Base-by-base conservation (phyloP, 2,888 invertebrate species). In the Acleris holmiana region DNA sequence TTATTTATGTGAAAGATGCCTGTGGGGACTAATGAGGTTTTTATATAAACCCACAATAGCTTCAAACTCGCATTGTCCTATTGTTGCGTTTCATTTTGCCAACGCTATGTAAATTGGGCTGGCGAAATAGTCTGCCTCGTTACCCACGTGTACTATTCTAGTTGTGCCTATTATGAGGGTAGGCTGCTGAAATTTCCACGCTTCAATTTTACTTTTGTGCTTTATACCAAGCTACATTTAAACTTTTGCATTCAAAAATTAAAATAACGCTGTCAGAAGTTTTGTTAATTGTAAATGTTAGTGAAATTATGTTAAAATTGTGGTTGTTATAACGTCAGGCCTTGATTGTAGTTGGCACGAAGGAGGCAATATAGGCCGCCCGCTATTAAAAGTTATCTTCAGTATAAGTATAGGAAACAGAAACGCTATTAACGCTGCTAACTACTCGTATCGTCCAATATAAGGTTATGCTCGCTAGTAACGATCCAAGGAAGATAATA, bases 1-100 rank as follows among this genome's bases (percentile, higher is more conserved):
- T 83, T 86, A 85, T 88, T 87, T 85, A 86, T 80, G 84, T 81
- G 77, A 75, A 83, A 82, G 83, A 89, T 85, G 81, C 82, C 84
- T 35, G 83, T 82, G 76, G 81, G 77, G 79, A 80, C 86, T 89
- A 89, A 91, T 90, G 90, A 89, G 89, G 88, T 80, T 88, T 89
- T 88, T 88, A 89, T 89, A 59, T 59, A 41, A 58, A 63, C 47
- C 51, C 79, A 88, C 88, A 90, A 90, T 88, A 76, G 86, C 84
- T 86, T 86, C 84, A 85, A 84, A 84, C 77, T 86, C 84, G 84
- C 89, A 91, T 89, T 90, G 89, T 89, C 82, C 88, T 77, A 89
- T 90, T 89, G 90, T 90, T 88, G 79, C 78, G 82, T 86, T 86
- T 88, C 88, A 86, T 89, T 89, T 88, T 84, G 80, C 83, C 85